Conservation (phyloP, 1,140 invertebrate species). For the Drosophila oshimai region DNA sequence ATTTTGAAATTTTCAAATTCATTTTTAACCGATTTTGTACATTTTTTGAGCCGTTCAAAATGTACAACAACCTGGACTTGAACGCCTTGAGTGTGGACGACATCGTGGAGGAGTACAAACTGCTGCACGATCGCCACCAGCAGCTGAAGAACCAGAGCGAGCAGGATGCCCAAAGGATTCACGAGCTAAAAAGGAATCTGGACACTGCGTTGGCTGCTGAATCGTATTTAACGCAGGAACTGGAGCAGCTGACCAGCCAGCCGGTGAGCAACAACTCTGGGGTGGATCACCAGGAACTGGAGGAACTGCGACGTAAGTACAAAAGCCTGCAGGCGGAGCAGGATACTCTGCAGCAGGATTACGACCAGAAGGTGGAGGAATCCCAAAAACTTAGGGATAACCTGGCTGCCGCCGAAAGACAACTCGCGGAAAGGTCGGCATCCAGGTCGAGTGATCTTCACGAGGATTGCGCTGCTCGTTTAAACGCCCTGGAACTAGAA, state of each 20-base stretch:
- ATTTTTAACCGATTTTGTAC: too few species aligned
- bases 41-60: constrained; percentile 9
- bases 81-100: constrained; percentile 59
- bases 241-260: constrained; percentile 54
- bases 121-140: constrained; percentile 58
- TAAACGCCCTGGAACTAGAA: constrained; percentile 49
- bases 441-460: constrained; percentile 18
- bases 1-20: too few species aligned
- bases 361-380: constrained; percentile 53
- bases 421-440: constrained; percentile 1
- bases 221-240: constrained; percentile 66
- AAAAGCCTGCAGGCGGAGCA: constrained; percentile 39
- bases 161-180: constrained; percentile 66
- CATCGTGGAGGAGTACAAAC: constrained; percentile 68
- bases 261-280: not conserved
- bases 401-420: constrained; percentile 20
- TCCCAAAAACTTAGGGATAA: constrained; percentile 13
- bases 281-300: constrained; percentile 38
- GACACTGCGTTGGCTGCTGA: constrained; percentile 69
- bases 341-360: constrained; percentile 59
- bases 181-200: constrained; percentile 70
- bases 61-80: constrained; percentile 59
- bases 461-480: constrained; percentile 38
- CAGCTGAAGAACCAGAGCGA: constrained; percentile 50
- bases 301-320: constrained; percentile 60